Percentiles rank a stretch among this genome's conserved stretches.
phyloP scores from a whole-genome alignment of 1,140 invertebrate species.

The Pseudoatta argentina region DNA sequence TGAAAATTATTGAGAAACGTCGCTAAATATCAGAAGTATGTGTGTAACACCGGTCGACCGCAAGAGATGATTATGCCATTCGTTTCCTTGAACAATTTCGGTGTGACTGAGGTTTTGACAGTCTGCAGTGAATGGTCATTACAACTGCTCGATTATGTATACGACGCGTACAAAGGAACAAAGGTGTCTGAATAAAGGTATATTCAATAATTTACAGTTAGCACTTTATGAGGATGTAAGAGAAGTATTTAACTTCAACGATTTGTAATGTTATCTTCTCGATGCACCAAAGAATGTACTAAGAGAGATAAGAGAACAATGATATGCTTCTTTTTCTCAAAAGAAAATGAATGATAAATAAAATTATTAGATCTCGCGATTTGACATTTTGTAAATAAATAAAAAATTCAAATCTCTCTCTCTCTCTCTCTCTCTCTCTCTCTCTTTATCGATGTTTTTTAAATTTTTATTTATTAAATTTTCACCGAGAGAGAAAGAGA shows the following conservation, averaged over 20 bases:
- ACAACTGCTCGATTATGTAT: constrained; percentile 44
- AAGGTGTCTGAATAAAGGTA: constrained; percentile 41
- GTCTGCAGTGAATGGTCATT: constrained; percentile 15
- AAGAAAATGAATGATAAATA: not conserved
- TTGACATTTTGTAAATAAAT: not conserved
- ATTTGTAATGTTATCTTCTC: not conserved
- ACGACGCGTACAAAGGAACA: constrained; percentile 33
- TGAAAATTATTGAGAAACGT: not conserved
- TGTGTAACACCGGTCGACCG: constrained; percentile 26
- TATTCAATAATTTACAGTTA: constrained; percentile 56
- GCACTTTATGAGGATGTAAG: constrained; percentile 11
- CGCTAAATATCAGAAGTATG: constrained; percentile 33
- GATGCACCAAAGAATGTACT: not conserved
- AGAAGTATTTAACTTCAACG: constrained; percentile 20
- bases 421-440: too few species aligned
- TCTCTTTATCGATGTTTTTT: not conserved
- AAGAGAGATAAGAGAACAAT: not conserved
- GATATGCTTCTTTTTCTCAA: not conserved
- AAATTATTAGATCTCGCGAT: not conserved
- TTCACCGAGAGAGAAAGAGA: too few species aligned
- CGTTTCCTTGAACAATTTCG: constrained; percentile 33
- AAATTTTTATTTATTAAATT: not conserved
- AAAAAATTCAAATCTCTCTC: not conserved
- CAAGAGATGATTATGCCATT: constrained; percentile 29
- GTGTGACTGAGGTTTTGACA: constrained; percentile 30